These are phyloP conservation scores for Erithacus rubecula DNA, from an alignment of 2,797 vertebrate genomes.

Conservation along the genomic window DNA sequence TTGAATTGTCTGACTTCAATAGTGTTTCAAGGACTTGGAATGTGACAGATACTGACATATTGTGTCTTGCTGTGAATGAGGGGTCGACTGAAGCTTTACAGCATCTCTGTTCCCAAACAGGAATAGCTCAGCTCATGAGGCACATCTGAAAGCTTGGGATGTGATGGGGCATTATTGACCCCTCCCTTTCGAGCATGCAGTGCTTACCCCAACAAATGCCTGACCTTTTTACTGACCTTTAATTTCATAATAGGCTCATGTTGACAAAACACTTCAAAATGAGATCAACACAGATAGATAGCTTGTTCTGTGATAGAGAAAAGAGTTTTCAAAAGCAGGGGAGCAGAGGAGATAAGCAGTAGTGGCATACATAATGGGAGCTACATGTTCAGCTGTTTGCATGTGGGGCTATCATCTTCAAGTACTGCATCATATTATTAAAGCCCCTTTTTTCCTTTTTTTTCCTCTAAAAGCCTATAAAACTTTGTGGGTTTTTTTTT, in stretches of 20 bases:
- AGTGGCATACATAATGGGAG: neutral
- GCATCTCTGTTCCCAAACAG: neutral
- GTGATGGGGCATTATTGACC: neutral
- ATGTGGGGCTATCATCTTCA: neutral
- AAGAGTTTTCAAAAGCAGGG: neutral
- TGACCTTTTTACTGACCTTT: neutral
- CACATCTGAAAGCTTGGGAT: neutral
- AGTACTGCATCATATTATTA: neutral
- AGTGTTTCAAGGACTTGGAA: neutral
- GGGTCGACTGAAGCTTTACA: neutral
- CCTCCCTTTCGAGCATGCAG: neutral
- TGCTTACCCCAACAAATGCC: neutral
- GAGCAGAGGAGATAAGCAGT: neutral
- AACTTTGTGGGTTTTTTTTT: fast-evolving
- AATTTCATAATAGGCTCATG: neutral
- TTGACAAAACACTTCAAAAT: constrained; percentile 18
- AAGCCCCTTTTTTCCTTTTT: neutral
- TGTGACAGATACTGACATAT: constrained; percentile 19
- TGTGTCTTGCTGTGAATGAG: constrained; percentile 28
- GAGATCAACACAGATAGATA: neutral
- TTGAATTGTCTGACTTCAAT: constrained; percentile 16
- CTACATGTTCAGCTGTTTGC: neutral
- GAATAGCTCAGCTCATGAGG: neutral
- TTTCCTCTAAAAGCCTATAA: neutral
- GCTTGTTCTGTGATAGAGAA: neutral